phyloP scores from a whole-genome alignment of 1,140 invertebrate genomes.

The Aphelenchoides besseyi region DNA sequence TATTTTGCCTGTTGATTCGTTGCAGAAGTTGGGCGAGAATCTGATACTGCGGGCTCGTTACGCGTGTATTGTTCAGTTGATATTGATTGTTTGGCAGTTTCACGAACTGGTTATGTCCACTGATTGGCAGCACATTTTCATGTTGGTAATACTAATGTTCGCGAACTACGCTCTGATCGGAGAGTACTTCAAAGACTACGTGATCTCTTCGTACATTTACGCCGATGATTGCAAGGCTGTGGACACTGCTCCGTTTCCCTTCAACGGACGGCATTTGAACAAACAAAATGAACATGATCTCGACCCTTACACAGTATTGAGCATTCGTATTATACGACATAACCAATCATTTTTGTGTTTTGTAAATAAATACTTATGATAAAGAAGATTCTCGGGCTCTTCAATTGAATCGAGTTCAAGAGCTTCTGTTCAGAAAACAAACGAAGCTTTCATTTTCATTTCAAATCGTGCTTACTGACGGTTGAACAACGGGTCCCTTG shows the following conservation, averaged over 20 bases:
- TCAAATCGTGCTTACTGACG: no score
- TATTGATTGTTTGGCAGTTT: constrained; percentile 73
- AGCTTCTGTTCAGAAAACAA: no score
- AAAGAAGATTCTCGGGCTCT: no score
- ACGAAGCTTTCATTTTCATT: no score
- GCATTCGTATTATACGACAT: no score
- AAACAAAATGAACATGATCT: no score
- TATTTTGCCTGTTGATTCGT: constrained; percentile 24
- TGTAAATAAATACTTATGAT: no score
- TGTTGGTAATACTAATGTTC: constrained; percentile 77
- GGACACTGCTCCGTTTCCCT: background rate
- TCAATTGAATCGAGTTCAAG: no score
- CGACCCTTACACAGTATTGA: no score
- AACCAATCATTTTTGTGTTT: no score
- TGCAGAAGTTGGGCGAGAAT: constrained; percentile 79
- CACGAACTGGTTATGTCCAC: constrained; percentile 73
- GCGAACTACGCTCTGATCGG: constrained; percentile 87
- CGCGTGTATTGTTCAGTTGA: constrained; percentile 68
- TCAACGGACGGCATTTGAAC: background rate
- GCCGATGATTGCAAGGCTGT: background rate
- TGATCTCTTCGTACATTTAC: background rate
- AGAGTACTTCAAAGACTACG: constrained; percentile 72
- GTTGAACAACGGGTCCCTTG: no score
- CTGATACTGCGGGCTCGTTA: constrained; percentile 76
- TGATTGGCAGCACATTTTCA: constrained; percentile 85